phyloP scores from a whole-genome alignment of 1,140 invertebrate species.

The Apis mellifera region Amel_HAv3.1 CM009931.2:26067001-26067500 shows the following conservation, averaged over 20 bases:
- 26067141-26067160: slow-evolving; percentile 8
- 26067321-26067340: neutral
- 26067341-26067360: no score
- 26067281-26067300: neutral
- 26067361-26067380: neutral
- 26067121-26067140: slow-evolving; percentile 60
- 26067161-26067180: neutral
- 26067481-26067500: neutral
- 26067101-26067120: slow-evolving; percentile 55
- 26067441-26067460: neutral
- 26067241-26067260: slow-evolving; percentile 23
- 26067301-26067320: slow-evolving; percentile 5
- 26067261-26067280: neutral
- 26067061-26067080: no score
- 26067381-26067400: neutral
- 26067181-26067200: slow-evolving; percentile 30
- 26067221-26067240: slow-evolving; percentile 62
- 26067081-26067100: no score
- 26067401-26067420: neutral
- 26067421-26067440: neutral
- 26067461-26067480: neutral
- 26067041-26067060: no score
- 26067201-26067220: slow-evolving; percentile 47
- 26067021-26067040: no score
- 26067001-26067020: no score